Evolutionary conservation across 92 coral and sea anemone genomes (phyloP).

Genomic region (Bergia puertoricense): DNA sequence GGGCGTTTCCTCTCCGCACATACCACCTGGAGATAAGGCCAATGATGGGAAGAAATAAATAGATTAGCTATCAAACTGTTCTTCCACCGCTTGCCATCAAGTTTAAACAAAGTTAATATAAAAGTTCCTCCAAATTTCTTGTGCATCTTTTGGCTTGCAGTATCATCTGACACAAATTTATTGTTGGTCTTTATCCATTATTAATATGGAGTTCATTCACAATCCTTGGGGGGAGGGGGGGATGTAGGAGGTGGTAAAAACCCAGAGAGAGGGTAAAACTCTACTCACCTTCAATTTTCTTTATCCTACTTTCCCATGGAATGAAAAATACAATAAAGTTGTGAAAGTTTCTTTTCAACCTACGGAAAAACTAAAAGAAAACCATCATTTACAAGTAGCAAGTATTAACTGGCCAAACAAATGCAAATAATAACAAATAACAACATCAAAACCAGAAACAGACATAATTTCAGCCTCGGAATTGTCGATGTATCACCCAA

Average conservation of each 20-base stretch:
- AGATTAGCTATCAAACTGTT: too few species aligned
- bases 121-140: too few species aligned
- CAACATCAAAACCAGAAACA: background rate
- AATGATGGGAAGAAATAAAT: too few species aligned
- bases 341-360: conserved; percentile 65
- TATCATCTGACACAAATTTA: background rate
- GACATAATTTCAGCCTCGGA: too few species aligned
- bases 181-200: background rate
- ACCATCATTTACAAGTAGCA: background rate
- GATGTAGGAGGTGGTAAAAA: background rate
- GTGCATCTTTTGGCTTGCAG: background rate
- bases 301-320: conserved; percentile 76
- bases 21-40: too few species aligned
- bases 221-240: background rate
- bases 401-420: background rate
- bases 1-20: too few species aligned
- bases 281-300: conserved; percentile 69
- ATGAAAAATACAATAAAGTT: conserved; percentile 76
- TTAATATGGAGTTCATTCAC: too few species aligned
- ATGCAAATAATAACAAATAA: background rate
- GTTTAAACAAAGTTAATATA: too few species aligned
- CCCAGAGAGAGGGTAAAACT: background rate
- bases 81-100: too few species aligned
- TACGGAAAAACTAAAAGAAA: conserved; percentile 58
- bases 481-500: too few species aligned